Conservation (phyloP, 1,140 invertebrate genomes). For the Aphidius ervi region DNA sequence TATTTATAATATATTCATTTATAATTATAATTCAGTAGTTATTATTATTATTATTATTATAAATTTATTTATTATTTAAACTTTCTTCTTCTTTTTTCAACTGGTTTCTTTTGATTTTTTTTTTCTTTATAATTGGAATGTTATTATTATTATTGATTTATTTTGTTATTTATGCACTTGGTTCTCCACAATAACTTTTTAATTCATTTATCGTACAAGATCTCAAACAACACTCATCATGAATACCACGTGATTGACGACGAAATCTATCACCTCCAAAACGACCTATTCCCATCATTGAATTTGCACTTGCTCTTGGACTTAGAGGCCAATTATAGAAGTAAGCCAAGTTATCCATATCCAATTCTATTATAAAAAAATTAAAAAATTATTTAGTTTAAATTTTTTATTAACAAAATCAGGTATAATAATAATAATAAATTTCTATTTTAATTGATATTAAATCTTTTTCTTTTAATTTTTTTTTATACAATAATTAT, state of each 20-base stretch:
- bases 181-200: slow-evolving; percentile 43
- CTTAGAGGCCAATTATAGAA: slow-evolving; percentile 40
- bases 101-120: too few species aligned
- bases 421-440: background rate
- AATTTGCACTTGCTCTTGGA: slow-evolving; percentile 32
- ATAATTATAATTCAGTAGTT: too few species aligned
- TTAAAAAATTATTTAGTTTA: background rate
- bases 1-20: too few species aligned
- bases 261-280: slow-evolving; percentile 38
- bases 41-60: too few species aligned
- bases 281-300: slow-evolving; percentile 33
- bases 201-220: slow-evolving; percentile 47
- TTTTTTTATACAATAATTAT: too few species aligned
- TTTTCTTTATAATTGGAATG: too few species aligned
- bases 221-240: slow-evolving; percentile 54
- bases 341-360: slow-evolving; percentile 37
- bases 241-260: slow-evolving; percentile 43
- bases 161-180: too few species aligned
- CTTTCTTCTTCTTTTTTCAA: too few species aligned
- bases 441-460: background rate
- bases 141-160: too few species aligned
- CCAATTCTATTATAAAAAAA: slow-evolving; percentile 37
- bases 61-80: too few species aligned
- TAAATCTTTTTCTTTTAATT: too few species aligned
- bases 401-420: background rate